These are phyloP conservation scores for Amphimedon queenslandica DNA, from an alignment of 37 sponge, comb jelly and placozoan species.

Conservation along the genomic window DNA sequence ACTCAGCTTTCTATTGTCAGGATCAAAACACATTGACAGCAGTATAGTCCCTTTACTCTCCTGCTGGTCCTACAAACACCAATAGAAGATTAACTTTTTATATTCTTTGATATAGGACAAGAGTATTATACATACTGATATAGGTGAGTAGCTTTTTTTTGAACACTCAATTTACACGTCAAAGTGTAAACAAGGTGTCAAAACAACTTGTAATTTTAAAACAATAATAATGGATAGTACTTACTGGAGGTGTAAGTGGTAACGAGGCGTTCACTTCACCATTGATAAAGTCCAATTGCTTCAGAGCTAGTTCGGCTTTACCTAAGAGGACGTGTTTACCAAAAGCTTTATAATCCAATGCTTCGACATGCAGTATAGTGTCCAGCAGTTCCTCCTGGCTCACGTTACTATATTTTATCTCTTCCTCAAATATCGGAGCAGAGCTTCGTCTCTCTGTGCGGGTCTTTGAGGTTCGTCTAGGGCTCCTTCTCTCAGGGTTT, in stretches of 20 bases:
- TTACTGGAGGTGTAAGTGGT: constrained; percentile 20
- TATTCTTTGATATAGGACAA: too few relatives aligned
- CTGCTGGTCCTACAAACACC: too few relatives aligned
- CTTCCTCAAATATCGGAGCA: constrained; percentile 38
- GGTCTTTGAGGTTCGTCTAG: constrained; percentile 35
- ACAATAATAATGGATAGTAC: background rate
- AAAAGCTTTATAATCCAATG: constrained; percentile 38
- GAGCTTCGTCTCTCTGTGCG: background rate
- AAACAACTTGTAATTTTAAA: background rate
- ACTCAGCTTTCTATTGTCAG: constrained; percentile 44
- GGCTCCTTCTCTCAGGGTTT: constrained; percentile 2
- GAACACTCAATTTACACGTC: too few relatives aligned
- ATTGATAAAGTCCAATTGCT: constrained; percentile 15
- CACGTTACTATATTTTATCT: constrained; percentile 40
- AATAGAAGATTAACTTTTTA: too few relatives aligned
- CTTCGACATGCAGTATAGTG: constrained; percentile 53
- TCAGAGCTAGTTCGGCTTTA: constrained; percentile 16
- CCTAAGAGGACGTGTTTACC: constrained; percentile 46
- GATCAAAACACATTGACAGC: constrained; percentile 36
- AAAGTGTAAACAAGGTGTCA: background rate
- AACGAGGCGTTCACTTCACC: constrained; percentile 23
- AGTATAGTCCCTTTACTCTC: constrained; percentile 32
- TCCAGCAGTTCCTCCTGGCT: constrained; percentile 35
- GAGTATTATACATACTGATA: too few relatives aligned
- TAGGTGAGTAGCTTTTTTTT: too few relatives aligned